Evolutionary conservation across 92 coral and sea anemone genomes (phyloP), one percentile per base, ranked within the genome.

Genomic region (Pocillopora meandrina): DNA sequence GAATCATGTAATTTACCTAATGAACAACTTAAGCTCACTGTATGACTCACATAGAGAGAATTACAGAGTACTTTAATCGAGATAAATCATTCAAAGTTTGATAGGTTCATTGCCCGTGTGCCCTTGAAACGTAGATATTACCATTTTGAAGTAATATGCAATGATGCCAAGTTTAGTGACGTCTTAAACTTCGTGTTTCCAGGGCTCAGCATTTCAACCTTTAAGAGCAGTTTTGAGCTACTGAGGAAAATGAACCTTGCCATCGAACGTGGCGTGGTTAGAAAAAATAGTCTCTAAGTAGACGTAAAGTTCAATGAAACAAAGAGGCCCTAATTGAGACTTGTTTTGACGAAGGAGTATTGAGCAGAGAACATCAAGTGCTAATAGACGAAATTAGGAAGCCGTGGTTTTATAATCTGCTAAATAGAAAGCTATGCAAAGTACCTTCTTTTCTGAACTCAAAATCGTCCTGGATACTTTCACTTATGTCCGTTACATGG

Each of bases 401-500:
- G 2, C 26, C 68, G 13, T 17, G 23, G 36, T 14, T 61, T 84
- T 17, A 23, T 11, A 65, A 9, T 17, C 61, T 36, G 61, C 58
- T 5, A 83, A 83, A 33, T 10, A 47, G 36, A 82, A 42, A 71
- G 49, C 14, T 58, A 71, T n/a, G 77, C 11, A 36, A 1, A 35
- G 12, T 89, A 91, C 97, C 98, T 94, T 90, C 98, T 72, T 71
- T 82, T 83, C 88, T 90, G 77, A 77, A 23, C 42, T 94, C 98
- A 15, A 71, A 77, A 2, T 92, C 95, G 56, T 94, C 98, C 64
- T 80, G 85, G n/a, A 61, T 76, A 26, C 87, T 78, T 61, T 94
- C 98, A 11, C 89, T 92, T 4, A 86, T 85, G 81, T 94, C 98
- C 16, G 98, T 93, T 21, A 92, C 88, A 65, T 94, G 98, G 55